phyloP scores from a whole-genome alignment of 2,113 vertebrate species.

The Marmota flaviventris region DNA sequence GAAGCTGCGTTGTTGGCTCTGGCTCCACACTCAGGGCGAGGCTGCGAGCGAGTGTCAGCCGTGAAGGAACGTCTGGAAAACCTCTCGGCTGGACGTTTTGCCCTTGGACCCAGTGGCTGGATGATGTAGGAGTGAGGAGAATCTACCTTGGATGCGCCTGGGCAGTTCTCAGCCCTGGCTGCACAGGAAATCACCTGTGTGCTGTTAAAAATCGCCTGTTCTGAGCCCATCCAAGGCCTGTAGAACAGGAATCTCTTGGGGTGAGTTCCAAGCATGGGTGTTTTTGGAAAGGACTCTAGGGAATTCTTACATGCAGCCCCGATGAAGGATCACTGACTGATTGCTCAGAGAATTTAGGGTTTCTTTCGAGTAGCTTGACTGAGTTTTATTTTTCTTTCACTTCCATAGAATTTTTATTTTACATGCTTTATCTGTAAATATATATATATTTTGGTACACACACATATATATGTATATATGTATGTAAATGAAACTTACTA shows the following conservation, averaged over 20 bases:
- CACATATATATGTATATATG: neutral
- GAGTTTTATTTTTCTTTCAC: neutral
- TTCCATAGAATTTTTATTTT: neutral
- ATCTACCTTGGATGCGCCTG: neutral
- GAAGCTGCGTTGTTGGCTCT: constrained; percentile 59
- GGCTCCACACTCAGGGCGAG: constrained; percentile 37
- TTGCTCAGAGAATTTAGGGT: neutral
- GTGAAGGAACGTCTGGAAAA: constrained; percentile 83
- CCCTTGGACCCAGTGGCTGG: constrained; percentile 18
- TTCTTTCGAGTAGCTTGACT: neutral
- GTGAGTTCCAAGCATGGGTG: neutral
- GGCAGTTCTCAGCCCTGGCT: neutral
- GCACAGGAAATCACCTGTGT: constrained; percentile 31
- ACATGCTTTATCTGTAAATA: neutral
- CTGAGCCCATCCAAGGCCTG: neutral
- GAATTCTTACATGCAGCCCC: neutral
- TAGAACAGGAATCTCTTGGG: neutral
- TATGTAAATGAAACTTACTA: neutral
- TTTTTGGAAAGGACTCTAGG: neutral
- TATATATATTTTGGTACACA: too few species aligned
- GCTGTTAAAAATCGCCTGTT: neutral
- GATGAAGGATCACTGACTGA: neutral
- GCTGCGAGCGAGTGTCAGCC: constrained; percentile 59
- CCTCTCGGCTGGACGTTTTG: constrained; percentile 63
- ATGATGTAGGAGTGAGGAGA: constrained; percentile 49